Evolutionary conservation across 2,888 invertebrate species (phyloP), one percentile per base, ranked within the genome.

Genomic region (Agonopterix heracliana): DNA sequence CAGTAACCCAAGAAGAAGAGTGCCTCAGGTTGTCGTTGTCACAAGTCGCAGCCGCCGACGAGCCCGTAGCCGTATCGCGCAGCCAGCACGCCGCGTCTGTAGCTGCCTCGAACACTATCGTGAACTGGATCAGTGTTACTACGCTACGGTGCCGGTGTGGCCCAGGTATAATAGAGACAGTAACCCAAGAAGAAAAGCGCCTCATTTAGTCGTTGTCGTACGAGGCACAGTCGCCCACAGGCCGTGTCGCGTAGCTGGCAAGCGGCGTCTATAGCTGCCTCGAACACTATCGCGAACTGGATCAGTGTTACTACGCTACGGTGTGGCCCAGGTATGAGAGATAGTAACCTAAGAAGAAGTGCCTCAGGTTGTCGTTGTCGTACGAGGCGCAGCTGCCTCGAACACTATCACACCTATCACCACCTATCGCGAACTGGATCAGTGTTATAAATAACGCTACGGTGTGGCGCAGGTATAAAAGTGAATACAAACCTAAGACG

Each of bases 281-380:
- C 97, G 81, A 97, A 97, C 62, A 97, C 93, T 63, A 97, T 96
- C n/a, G 97, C 96, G 80, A 97, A 97, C 62, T 97, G 97, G n/a
- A n/a, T n/a, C n/a, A n/a, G n/a, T n/a, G n/a, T n/a, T n/a, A n/a
- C n/a, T 3, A 17, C 17, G 17, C 17, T 17, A 17, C n/a, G n/a
- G n/a, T n/a, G n/a, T 17, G 3, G 17, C 17, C 17, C 17, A 17
- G 17, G 17, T 17, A 17, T 17, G n/a, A n/a, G n/a, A n/a, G 17
- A 17, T 17, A 17, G 3, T 26, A 26, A 95, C 97, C 97, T 57
- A 97, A 91, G 77, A 95, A 97, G 71, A 95, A 94, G 81, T 93
- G 93, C 53, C 97, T 87, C 74, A 97, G 94, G 62, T 92, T 91
- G 64, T 94, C 93, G 42, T 93, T 92, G 81, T 97, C 95, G 77